Evolutionary conservation across 2,113 vertebrate genomes (phyloP).

Genomic region (Chlorodrepanis virens): DNA sequence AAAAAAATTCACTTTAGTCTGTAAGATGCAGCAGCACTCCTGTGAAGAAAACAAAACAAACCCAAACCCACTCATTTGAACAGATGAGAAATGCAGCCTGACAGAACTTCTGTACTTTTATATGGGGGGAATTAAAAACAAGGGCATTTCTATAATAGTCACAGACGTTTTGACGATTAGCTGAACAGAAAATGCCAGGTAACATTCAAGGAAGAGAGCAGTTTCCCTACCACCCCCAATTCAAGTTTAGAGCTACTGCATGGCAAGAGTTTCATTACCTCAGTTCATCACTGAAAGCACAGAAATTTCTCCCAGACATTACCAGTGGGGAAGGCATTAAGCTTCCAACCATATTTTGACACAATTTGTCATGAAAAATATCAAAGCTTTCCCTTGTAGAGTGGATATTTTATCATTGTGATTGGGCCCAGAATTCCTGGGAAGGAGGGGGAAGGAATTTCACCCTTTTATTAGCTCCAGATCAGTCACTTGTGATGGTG

Average conservation of each 20-base stretch:
- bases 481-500: neutral
- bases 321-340: neutral
- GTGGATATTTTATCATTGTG: neutral
- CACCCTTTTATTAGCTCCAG: neutral
- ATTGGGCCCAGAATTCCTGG: neutral
- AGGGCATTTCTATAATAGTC: neutral
- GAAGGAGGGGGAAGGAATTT: neutral
- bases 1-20: neutral
- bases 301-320: neutral
- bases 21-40: neutral
- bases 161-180: neutral
- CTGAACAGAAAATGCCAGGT: neutral
- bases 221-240: neutral
- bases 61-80: neutral
- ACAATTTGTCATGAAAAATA: neutral
- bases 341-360: neutral
- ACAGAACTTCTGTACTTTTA: neutral
- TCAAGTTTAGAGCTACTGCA: neutral
- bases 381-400: neutral
- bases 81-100: neutral
- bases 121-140: neutral
- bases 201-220: neutral
- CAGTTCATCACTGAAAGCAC: neutral
- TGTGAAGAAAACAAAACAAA: neutral
- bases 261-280: neutral